A percentile compares a stretch with the other conserved stretches of the same genome.
Evolutionary conservation across 2,797 vertebrate species (phyloP).

Genomic region (Crocidura indochinensis): DNA sequence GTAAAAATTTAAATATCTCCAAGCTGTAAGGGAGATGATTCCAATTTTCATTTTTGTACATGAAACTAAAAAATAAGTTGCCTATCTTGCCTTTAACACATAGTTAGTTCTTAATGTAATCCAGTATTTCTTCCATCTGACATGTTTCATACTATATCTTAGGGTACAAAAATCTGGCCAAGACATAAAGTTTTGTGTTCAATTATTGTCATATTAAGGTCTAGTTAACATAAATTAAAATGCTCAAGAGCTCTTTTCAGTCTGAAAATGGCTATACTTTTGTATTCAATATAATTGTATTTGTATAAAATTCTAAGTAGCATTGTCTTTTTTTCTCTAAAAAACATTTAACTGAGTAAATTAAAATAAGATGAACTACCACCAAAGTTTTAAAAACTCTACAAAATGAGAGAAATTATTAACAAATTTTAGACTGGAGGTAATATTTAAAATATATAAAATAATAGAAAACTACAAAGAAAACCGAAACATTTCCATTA

Average conservation of each 20-base stretch:
- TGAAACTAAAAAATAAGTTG: neutral
- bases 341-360: neutral
- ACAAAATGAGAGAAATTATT: too few relatives aligned
- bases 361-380: too few relatives aligned
- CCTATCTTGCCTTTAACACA: neutral
- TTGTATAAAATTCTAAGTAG: neutral
- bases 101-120: neutral
- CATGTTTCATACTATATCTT: neutral
- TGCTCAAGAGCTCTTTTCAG: neutral
- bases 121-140: neutral
- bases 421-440: too few relatives aligned
- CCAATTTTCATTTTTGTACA: neutral
- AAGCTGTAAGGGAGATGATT: neutral
- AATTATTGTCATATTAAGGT: neutral
- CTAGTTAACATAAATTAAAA: slow-evolving; percentile 31
- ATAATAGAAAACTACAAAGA: too few relatives aligned
- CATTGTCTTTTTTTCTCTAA: neutral
- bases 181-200: neutral
- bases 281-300: neutral
- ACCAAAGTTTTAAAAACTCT: too few relatives aligned
- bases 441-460: too few relatives aligned
- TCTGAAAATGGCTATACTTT: neutral
- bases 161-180: neutral
- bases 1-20: slow-evolving; percentile 25
- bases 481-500: too few relatives aligned